A percentile compares a stretch with the other conserved stretches of the same genome.
Conservation (phyloP, 2,888 invertebrate species). For the Ochropacha duplaris region DNA sequence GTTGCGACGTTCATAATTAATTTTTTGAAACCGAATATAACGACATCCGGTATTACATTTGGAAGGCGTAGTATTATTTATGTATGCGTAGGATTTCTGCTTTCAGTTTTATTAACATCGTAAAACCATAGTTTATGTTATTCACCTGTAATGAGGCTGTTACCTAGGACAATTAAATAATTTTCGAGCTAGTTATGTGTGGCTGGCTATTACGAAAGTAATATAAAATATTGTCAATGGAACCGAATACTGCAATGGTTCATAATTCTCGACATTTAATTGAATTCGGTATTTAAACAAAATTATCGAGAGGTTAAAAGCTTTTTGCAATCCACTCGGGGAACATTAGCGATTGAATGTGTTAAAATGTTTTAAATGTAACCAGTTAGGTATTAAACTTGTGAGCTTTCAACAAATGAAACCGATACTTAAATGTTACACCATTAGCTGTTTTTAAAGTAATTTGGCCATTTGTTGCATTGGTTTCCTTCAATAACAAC, state of each 20-base stretch:
- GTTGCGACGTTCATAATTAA: constrained; percentile 37
- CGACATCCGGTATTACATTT: constrained; percentile 47
- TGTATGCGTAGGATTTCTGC: constrained; percentile 41
- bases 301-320: constrained; percentile 37
- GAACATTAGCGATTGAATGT: constrained; percentile 15
- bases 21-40: constrained; percentile 40
- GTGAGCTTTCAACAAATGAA: constrained; percentile 12
- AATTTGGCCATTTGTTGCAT: too few species aligned
- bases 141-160: constrained; percentile 32
- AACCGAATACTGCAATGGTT: constrained; percentile 15
- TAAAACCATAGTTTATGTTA: constrained; percentile 35
- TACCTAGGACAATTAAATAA: constrained; percentile 31
- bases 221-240: constrained; percentile 23
- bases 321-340: constrained; percentile 33
- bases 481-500: too few species aligned
- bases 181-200: constrained; percentile 34
- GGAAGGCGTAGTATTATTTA: constrained; percentile 33
- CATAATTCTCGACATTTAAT: constrained; percentile 21
- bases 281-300: constrained; percentile 29
- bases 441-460: too few species aligned
- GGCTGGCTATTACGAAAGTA: constrained; percentile 25
- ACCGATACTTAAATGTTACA: not conserved
- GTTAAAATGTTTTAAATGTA: constrained; percentile 15
- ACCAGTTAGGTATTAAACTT: constrained; percentile 8
- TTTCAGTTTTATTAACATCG: constrained; percentile 48